phyloP scores from a whole-genome alignment of 2,888 invertebrate genomes.

The Athetis lepigone region DNA sequence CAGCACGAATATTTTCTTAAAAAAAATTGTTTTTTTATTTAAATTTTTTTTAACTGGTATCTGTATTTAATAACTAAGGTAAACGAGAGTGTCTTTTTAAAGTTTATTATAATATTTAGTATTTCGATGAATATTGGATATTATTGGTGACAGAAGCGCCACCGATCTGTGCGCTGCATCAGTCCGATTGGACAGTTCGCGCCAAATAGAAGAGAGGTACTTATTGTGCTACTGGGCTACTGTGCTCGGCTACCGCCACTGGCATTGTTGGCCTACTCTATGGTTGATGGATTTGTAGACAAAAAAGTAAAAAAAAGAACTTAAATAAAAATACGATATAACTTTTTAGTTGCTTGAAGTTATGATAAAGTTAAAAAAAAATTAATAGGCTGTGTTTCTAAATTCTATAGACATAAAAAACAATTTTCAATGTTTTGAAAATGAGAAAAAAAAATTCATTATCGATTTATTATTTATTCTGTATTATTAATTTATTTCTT shows the following conservation, averaged over 20 bases:
- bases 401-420: no score
- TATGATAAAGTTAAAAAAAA: no score
- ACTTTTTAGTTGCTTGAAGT: no score
- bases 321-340: no score
- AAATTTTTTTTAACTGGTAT: not conserved
- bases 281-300: slow-evolving; percentile 22
- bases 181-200: slow-evolving; percentile 83
- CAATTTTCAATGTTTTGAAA: no score
- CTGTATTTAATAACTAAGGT: not conserved
- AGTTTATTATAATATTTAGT: not conserved
- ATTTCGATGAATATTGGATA: slow-evolving; percentile 14
- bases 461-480: not conserved
- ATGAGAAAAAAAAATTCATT: not conserved
- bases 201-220: slow-evolving; percentile 78
- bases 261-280: slow-evolving; percentile 44
- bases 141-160: slow-evolving; percentile 81
- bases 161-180: slow-evolving; percentile 86
- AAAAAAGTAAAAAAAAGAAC: not conserved
- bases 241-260: slow-evolving; percentile 52
- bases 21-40: no score
- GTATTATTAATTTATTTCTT: no score
- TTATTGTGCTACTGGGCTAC: slow-evolving; percentile 51
- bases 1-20: not conserved
- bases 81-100: slow-evolving; percentile 1
- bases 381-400: no score